These are phyloP conservation scores for Amblyornis subalaris DNA, from an alignment of 2,113 vertebrate species.

Conservation along the genomic window DNA sequence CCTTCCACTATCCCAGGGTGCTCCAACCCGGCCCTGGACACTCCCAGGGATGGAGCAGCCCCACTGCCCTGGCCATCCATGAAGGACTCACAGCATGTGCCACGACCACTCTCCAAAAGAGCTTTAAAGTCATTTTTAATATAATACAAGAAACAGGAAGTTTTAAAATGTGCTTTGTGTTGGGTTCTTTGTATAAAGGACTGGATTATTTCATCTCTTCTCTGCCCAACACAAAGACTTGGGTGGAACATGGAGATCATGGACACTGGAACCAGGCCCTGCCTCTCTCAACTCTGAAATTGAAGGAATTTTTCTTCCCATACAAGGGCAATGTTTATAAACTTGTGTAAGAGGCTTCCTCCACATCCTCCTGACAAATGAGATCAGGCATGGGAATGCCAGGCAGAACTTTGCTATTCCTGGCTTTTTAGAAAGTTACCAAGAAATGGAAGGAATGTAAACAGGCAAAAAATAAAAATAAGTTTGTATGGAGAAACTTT, in stretches of 20 bases:
- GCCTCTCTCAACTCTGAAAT: background rate
- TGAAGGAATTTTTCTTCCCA: background rate
- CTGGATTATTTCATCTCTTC: background rate
- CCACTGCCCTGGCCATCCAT: background rate
- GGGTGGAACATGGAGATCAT: background rate
- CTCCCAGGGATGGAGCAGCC: background rate
- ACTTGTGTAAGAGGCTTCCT: background rate
- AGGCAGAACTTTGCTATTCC: conserved; percentile 14
- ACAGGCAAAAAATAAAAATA: conserved; percentile 2
- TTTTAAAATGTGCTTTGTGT: background rate
- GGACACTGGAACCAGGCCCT: background rate
- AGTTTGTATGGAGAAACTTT: background rate
- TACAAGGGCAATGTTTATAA: conserved; percentile 1
- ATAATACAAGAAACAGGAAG: accelerated
- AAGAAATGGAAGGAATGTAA: conserved; percentile 12
- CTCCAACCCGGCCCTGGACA: background rate
- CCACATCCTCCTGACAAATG: background rate
- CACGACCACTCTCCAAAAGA: background rate
- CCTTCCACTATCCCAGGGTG: background rate
- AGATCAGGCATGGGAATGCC: background rate
- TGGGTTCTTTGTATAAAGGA: background rate
- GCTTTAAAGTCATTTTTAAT: accelerated
- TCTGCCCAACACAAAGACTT: background rate
- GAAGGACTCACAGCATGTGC: background rate
- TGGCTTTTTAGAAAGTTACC: background rate